Base-by-base conservation (phyloP, 2,113 vertebrate species). In the Nematolebias whitei region DNA sequence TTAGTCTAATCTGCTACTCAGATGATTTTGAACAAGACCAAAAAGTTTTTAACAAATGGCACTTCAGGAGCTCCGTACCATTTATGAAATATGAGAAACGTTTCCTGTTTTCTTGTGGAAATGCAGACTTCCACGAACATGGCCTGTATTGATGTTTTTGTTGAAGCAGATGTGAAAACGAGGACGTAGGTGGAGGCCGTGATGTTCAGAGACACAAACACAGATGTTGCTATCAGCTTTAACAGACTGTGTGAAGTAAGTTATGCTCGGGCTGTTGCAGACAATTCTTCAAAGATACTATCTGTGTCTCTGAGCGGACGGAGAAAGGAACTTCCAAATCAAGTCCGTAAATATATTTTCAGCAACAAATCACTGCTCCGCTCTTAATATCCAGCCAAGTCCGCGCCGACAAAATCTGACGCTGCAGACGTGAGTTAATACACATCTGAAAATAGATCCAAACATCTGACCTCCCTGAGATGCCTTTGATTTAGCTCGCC, bases 231-330 rank as follows among this genome's bases (percentile, higher is more conserved):
- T 57, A 64, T 83, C 76, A 50, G 79, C 63, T 85, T 78, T 58
- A 85, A 70, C 74, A 80, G 80, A 70, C 70, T 76, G 80, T 45
- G 74, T 78, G 50, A 63, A 72, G 70, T 82, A 88, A 91, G 86
- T 91, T 82, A 92, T 90, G 89, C 81, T 80, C 74, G 84, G 80
- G 85, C 85, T 71, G 73, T 77, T 67, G 61, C 44, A 63, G 85
- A 80, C 82, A 59, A 88, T 88, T 85, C 90, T 87, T 92, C 83
- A 90, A 88, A 90, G 90, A 93, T 91, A 82, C 75, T 85, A 92
- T 93, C 91, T 92, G 72, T 64, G 78, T 80, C 78, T 81, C 54
- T 0, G 24, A 68, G 71, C 20, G 23, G 60, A 75, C 44, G 22
- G 63, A 57, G 74, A 63, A 71, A 81, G 75, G 49, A 47, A 76